phyloP scores from a whole-genome alignment of 1,140 invertebrate genomes.

The Pissodes strobi region DNA sequence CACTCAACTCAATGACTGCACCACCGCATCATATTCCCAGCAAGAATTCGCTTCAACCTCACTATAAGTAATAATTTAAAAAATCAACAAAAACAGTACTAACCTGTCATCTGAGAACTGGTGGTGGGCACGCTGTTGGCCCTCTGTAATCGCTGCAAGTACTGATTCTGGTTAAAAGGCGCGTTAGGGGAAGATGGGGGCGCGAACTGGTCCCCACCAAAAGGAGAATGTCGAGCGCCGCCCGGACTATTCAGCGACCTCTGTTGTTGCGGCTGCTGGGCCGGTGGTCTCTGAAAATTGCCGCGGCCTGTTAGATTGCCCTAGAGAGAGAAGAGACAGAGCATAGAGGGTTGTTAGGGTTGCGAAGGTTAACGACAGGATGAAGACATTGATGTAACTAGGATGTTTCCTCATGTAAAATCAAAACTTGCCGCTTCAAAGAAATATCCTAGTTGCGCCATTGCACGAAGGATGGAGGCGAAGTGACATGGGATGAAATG shows the following conservation, averaged over 20 bases:
- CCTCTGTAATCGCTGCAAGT: constrained; percentile 66
- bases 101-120: constrained; percentile 69
- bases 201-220: constrained; percentile 62
- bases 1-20: background rate
- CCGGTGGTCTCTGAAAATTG: constrained; percentile 51
- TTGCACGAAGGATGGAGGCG: too few species aligned
- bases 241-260: constrained; percentile 48
- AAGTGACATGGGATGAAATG: too few species aligned
- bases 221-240: constrained; percentile 61
- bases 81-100: constrained; percentile 35
- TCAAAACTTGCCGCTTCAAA: too few species aligned
- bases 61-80: background rate
- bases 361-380: background rate
- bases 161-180: constrained; percentile 59
- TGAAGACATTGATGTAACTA: background rate
- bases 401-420: background rate
- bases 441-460: too few species aligned
- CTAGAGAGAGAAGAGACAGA: constrained; percentile 24
- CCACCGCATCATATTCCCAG: background rate
- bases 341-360: background rate
- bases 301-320: constrained; percentile 31
- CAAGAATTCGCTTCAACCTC: background rate
- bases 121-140: constrained; percentile 67
- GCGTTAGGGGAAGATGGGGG: constrained; percentile 62
- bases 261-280: constrained; percentile 47